These are phyloP conservation scores for Montipora capitata DNA, from an alignment of 92 coral and sea anemone genomes.

Conservation along the genomic window DNA sequence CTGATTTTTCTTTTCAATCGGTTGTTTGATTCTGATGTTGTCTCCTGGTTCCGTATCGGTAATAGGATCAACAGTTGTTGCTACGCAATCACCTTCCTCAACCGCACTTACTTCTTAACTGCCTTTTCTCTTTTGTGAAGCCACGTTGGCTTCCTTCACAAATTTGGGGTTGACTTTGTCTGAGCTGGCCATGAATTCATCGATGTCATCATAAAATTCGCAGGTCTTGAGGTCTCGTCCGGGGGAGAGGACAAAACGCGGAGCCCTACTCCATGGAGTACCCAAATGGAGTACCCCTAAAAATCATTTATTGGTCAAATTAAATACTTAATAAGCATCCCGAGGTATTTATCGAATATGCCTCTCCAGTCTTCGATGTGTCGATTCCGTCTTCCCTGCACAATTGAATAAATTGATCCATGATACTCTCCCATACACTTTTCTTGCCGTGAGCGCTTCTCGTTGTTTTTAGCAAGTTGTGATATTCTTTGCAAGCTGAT, in stretches of 20 bases:
- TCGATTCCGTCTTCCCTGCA: conserved; percentile 63
- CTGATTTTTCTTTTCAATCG: conserved; percentile 15
- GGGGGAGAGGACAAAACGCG: neutral
- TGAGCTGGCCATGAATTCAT: conserved; percentile 55
- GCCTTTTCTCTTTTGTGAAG: neutral
- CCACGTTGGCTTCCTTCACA: conserved; percentile 44
- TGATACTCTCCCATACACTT: conserved; percentile 56
- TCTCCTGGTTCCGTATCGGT: conserved; percentile 12
- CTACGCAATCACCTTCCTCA: neutral
- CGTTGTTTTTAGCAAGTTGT: conserved; percentile 34
- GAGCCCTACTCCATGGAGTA: too few relatives aligned
- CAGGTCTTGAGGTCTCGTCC: conserved; percentile 48
- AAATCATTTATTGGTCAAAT: conserved; percentile 7
- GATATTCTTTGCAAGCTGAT: conserved; percentile 40
- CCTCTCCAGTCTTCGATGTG: conserved; percentile 57
- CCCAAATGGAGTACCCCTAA: conserved; percentile 46
- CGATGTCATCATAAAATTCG: conserved; percentile 61
- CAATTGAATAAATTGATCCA: conserved; percentile 25
- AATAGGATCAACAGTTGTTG: neutral
- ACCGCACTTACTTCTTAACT: conserved; percentile 10
- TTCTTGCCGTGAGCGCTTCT: conserved; percentile 63
- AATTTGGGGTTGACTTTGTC: conserved; percentile 61
- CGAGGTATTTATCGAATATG: conserved; percentile 45
- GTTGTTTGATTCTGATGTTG: neutral
- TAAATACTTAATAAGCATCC: too few relatives aligned